Evolutionary conservation across 2,797 vertebrate genomes (phyloP).

Genomic region (Melanotaenia pygmaea): DNA sequence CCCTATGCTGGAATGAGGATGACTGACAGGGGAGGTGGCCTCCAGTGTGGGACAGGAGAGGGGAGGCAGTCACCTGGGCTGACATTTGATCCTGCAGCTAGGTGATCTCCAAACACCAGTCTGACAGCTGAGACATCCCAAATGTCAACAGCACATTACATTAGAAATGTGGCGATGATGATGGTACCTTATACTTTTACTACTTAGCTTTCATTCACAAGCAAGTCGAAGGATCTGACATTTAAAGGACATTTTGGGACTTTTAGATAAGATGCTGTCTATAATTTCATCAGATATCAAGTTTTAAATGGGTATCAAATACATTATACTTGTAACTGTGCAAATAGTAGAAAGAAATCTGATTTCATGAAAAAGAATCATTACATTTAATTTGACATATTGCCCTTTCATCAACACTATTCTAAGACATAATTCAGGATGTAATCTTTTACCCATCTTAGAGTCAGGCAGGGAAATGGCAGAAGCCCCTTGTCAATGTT

Average conservation of each 20-base stretch:
- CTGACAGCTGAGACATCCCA: constrained; percentile 50
- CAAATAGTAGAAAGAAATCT: constrained; percentile 9
- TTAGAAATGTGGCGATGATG: constrained; percentile 33
- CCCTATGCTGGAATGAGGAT: constrained; percentile 39
- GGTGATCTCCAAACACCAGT: constrained; percentile 45
- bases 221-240: constrained; percentile 53
- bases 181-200: constrained; percentile 42
- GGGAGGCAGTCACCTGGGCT: constrained; percentile 51
- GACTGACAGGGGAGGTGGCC: constrained; percentile 60
- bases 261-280: constrained; percentile 57
- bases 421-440: constrained; percentile 34
- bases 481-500: constrained; percentile 58
- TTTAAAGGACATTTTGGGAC: constrained; percentile 64
- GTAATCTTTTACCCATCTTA: constrained; percentile 59
- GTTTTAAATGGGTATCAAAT: constrained; percentile 34
- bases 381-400: constrained; percentile 31
- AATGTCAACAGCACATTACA: constrained; percentile 67
- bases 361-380: constrained; percentile 16
- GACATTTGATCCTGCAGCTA: constrained; percentile 55
- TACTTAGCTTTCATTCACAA: constrained; percentile 42
- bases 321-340: constrained; percentile 19
- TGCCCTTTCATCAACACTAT: constrained; percentile 7
- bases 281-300: constrained; percentile 44
- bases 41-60: constrained; percentile 18
- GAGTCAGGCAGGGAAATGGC: constrained; percentile 51